phyloP scores from a whole-genome alignment of 2,888 invertebrate species.

The Papilio elwesi region DNA sequence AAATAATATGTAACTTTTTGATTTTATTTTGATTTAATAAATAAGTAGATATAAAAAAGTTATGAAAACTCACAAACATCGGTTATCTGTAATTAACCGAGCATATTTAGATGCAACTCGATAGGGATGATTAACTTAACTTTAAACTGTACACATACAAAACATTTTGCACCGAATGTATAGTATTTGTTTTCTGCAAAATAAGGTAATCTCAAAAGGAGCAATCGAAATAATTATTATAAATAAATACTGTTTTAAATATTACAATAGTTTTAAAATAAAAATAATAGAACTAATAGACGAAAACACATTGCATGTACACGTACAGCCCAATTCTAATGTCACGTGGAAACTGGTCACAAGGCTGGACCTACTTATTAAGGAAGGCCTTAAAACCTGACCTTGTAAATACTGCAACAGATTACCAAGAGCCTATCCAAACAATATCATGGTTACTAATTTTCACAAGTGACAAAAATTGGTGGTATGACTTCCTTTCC shows the following conservation, averaged over 20 bases:
- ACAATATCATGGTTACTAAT: conserved; percentile 6
- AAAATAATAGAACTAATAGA: neutral
- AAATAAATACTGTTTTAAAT: too few species aligned
- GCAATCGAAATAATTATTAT: too few species aligned
- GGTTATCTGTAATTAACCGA: neutral
- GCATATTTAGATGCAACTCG: neutral
- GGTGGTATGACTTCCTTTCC: too few species aligned
- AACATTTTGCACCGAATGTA: too few species aligned
- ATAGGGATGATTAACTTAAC: neutral
- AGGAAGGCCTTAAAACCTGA: conserved; percentile 28
- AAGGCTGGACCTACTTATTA: conserved; percentile 28
- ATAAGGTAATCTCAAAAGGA: too few species aligned
- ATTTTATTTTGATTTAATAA: too few species aligned
- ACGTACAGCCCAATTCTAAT: conserved; percentile 13
- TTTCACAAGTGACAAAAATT: conserved; percentile 1
- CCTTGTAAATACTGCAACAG: conserved; percentile 33
- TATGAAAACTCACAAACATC: neutral
- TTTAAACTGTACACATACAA: neutral
- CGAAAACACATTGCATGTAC: neutral
- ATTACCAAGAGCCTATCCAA: conserved; percentile 24
- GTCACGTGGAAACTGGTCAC: conserved; percentile 24
- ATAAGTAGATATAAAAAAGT: neutral
- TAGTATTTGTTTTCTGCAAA: too few species aligned
- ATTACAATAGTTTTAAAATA: too few species aligned
- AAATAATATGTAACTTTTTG: too few species aligned